A percentile compares a stretch with the other conserved stretches of the same genome.
Evolutionary conservation across 2,113 vertebrate species (phyloP).

Genomic region (Symphodus melops): DNA sequence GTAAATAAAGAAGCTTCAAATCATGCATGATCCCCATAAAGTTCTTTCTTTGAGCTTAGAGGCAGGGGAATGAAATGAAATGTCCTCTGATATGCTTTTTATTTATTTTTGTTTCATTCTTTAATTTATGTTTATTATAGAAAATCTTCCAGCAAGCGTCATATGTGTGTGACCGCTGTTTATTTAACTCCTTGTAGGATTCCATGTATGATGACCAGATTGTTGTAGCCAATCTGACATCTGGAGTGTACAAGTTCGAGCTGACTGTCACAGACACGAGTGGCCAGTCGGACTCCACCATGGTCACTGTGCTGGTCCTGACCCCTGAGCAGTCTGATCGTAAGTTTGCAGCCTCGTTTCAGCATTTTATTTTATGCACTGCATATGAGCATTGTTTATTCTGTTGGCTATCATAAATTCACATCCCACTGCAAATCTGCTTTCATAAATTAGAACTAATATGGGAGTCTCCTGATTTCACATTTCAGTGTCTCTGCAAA

Average conservation of each 20-base stretch:
- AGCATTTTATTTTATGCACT: too few relatives aligned
- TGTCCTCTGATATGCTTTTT: background rate
- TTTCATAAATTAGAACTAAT: background rate
- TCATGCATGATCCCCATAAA: background rate
- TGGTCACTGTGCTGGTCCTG: conserved; percentile 89
- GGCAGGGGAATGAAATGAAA: background rate
- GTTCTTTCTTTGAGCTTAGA: background rate
- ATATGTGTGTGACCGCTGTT: background rate
- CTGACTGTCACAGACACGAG: conserved; percentile 82
- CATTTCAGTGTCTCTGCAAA: background rate
- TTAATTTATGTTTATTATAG: background rate
- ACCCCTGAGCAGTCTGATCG: conserved; percentile 90
- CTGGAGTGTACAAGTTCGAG: conserved; percentile 89
- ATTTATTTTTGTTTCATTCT: background rate
- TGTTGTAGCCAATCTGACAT: conserved; percentile 86
- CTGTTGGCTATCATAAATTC: background rate
- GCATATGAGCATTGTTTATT: background rate
- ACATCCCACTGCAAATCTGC: too few relatives aligned
- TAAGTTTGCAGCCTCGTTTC: conserved; percentile 72
- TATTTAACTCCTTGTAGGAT: conserved; percentile 78
- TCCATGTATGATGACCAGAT: conserved; percentile 74
- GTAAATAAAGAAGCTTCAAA: conserved; percentile 70
- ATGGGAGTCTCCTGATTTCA: background rate
- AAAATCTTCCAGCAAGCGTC: background rate
- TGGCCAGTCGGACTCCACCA: conserved; percentile 80